Evolutionary conservation across 2,113 vertebrate species (phyloP), one percentile per base, ranked within the genome.

Genomic region (Sapayoa aenigma): DNA sequence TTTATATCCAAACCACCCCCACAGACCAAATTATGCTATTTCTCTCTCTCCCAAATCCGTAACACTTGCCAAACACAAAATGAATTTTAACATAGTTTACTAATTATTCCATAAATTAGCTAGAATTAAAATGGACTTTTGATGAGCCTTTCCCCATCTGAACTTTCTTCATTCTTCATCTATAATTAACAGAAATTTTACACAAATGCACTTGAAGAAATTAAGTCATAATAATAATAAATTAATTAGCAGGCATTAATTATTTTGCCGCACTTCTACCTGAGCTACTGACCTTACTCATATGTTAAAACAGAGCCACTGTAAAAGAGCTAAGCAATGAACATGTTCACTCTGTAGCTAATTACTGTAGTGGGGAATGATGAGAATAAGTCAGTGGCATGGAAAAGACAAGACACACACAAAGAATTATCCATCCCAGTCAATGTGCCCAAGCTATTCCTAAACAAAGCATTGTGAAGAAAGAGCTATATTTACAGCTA

Each of bases 171-270:
- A 76, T 60, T 93, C 58, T 72, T 76, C 53, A 84, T 50, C 85
- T 87, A 79, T 79, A 95, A 95, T 74, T 87, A 96, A 91, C 16
- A 90, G 37, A 91, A 50, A 83, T 82, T 83, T 81, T 85, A 93
- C 35, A 80, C 23, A 83, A 92, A 91, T 25, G 35, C 62, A 87
- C 59, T 82, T 62, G 25, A 82, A 87, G 73, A 96, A 94, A 94
- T 76, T 78, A 90, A 94, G 65, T 55, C 44, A 69, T 68, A 92
- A 72, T 75, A 92, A 72, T 75, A 94, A 87, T 73, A 85, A 84
- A 76, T 79, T 79, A 90, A 93, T 87, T 93, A 93, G 53, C 58
- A 68, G 60, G 60, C 53, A 96, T 65, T 89, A 95, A 94, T 95
- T 94, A 93, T 86, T 93, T 92, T 92, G 58, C 79, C 80, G 41